Evolutionary conservation across 2,888 invertebrate species (phyloP), one percentile per base, ranked within the genome.

Genomic region (Leptopilina syphax): DNA sequence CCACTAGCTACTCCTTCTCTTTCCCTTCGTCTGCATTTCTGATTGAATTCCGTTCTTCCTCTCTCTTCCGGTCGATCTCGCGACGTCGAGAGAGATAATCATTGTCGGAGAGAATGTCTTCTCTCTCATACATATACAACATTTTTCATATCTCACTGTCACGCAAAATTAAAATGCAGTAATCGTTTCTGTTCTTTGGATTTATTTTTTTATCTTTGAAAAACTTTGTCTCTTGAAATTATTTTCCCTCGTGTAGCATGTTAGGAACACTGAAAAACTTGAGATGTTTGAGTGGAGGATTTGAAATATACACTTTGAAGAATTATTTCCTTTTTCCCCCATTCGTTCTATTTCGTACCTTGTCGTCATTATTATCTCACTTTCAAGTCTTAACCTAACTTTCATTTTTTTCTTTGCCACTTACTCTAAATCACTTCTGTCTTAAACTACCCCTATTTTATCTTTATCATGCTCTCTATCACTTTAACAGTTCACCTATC

Each of bases 11-110:
- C 77, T 77, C 79, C 78, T 66, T 65, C 66, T 79, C 76, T 57
- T 57, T 80, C 68, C 50, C 80, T 79, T 79, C 77, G 84, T 84
- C 84, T 85, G 85, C 86, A 82, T 87, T 88, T 84, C 85, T 88
- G 84, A 89, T 89, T 88, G 86, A 84, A 87, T 90, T 87, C 83
- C 82, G 80, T 83, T 84, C 77, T 85, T 85, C 83, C 83, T 34
- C 77, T 73, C 50, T 79, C 60, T 73, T 67, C 66, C 77, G 65
- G 60, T 50, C 57, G 60, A 57, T 60, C 76, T 78, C 76, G 78
- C 76, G 63, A 80, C 79, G 73, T 80, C 76, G 27, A 70, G 34
- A 10, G 27, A 70, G 34, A 10, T 70, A 70, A 70, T 54, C 50
- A 27, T 54, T 47, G 50, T 70, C 27, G 54, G 9, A 4, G n/a